Evolutionary conservation across 2,797 vertebrate genomes (phyloP), one percentile per base, ranked within the genome.

Genomic region (Coregonus sp.): DNA sequence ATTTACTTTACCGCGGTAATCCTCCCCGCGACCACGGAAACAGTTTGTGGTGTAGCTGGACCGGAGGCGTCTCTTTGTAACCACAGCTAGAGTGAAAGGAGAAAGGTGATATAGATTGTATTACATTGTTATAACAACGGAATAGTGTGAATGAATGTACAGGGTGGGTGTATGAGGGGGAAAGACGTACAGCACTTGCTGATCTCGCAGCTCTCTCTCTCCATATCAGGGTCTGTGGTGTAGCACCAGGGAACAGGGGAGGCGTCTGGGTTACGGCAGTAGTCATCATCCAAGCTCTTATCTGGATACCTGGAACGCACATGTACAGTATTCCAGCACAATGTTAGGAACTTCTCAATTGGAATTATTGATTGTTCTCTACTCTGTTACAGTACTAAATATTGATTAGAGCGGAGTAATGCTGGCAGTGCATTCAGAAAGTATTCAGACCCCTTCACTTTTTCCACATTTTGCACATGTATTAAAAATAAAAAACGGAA

Each of bases 211-310:
- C 90, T 96, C 79, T 99, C 96, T 15, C 97, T 89, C 90, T 97
- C 93, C 72, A 92, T 83, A 2, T 81, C 31, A 0, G 94, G 90
- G 85, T 99, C 93, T 0, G 93, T 96, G 76, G 98, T 99, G 90
- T 98, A 99, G 86, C 98, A 99, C 98, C 98, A 99, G 73, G 98
- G 97, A 54, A 95, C 91, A 0, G 97, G 96, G 0, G 98, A 99
- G 67, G 96, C 94, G 15, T 99, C 98, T 0, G 98, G 98, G 79
- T 99, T 99, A 69, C 98, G 97, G 79, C 98, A 99, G 83, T 98
- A 99, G 91, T 99, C 99, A 88, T 99, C 96, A 4, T 97, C 96
- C 80, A 99, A 88, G 72, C 94, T 95, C 89, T 96, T 98, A 85
- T 99, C 97, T 0, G 96, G 96, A 86, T 98, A 99, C 87, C 98